Evolutionary conservation across 1,140 invertebrate genomes (phyloP).

Genomic region (Drosophila pruinosa): DNA sequence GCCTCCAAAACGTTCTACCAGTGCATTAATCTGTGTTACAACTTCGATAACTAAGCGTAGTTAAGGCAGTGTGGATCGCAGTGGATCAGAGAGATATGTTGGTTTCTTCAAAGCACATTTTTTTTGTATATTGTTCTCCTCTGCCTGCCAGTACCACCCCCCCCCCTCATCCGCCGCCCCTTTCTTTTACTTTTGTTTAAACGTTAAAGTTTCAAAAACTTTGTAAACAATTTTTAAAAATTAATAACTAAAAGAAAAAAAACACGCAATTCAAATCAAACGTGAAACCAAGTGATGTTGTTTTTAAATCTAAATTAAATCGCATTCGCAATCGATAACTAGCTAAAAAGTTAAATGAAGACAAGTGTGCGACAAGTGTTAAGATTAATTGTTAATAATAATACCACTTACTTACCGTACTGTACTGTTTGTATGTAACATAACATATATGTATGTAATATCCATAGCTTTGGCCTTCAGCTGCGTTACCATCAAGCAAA

Average conservation of each 20-base stretch:
- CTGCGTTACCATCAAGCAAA: conserved; percentile 35
- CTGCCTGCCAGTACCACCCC: background rate
- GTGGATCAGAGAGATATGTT: background rate
- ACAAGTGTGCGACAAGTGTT: conserved; percentile 65
- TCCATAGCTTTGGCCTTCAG: conserved; percentile 47
- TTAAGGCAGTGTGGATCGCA: conserved; percentile 15
- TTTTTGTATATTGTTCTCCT: background rate
- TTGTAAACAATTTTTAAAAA: conserved; percentile 59
- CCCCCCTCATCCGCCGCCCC: background rate
- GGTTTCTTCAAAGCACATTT: too few species aligned
- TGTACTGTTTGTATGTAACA: background rate
- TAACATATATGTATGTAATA: background rate
- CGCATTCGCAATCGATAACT: conserved; percentile 13
- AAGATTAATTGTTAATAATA: conserved; percentile 34
- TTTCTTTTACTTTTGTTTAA: conserved; percentile 35
- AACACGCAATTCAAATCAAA: conserved; percentile 78
- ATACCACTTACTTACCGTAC: conserved; percentile 5
- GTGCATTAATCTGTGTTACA: conserved; percentile 82
- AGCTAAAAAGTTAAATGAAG: conserved; percentile 23
- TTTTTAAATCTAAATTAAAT: conserved; percentile 71
- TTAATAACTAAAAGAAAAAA: conserved; percentile 12
- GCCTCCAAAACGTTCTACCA: conserved; percentile 71
- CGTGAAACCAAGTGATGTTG: conserved; percentile 82
- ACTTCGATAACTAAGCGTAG: conserved; percentile 22
- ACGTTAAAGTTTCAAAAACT: conserved; percentile 70